Percentiles rank a stretch among this genome's conserved stretches.
Conservation (phyloP, 2,797 vertebrate genomes). For the Kryptolebias ocellatus region DNA sequence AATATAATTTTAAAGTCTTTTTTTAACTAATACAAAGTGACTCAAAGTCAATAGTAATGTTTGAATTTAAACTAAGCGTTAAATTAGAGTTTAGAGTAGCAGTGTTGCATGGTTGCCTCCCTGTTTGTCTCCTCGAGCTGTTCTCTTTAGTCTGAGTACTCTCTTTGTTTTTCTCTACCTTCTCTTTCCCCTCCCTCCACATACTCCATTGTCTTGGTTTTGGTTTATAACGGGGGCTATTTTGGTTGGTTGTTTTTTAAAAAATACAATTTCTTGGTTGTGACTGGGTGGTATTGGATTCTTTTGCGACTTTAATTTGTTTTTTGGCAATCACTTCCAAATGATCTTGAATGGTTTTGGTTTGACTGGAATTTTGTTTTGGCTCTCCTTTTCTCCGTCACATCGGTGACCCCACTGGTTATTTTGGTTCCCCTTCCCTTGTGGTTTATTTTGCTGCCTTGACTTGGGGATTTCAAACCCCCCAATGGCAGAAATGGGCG, state of each 20-base stretch:
- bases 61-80: conserved; percentile 20
- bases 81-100: conserved; percentile 22
- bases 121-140: conserved; percentile 71
- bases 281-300: conserved; percentile 31
- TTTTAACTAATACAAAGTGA: conserved; percentile 23
- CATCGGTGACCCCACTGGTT: conserved; percentile 42
- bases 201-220: conserved; percentile 72
- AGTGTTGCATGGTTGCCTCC: conserved; percentile 54
- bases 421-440: conserved; percentile 60
- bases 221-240: conserved; percentile 70
- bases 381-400: conserved; percentile 28
- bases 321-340: conserved; percentile 39
- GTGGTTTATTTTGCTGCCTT: conserved; percentile 60
- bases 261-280: conserved; percentile 36
- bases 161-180: conserved; percentile 75
- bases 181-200: conserved; percentile 72
- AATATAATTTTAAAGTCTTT: conserved; percentile 16
- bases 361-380: conserved; percentile 56
- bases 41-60: conserved; percentile 28
- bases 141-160: conserved; percentile 76
- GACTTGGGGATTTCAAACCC: conserved; percentile 58
- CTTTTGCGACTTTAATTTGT: conserved; percentile 55
- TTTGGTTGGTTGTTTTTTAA: conserved; percentile 41
- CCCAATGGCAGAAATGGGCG: conserved; percentile 86
- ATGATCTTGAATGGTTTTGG: conserved; percentile 37